phyloP scores from a whole-genome alignment of 2,797 vertebrate genomes.

The Danio jaintianensis region DNA sequence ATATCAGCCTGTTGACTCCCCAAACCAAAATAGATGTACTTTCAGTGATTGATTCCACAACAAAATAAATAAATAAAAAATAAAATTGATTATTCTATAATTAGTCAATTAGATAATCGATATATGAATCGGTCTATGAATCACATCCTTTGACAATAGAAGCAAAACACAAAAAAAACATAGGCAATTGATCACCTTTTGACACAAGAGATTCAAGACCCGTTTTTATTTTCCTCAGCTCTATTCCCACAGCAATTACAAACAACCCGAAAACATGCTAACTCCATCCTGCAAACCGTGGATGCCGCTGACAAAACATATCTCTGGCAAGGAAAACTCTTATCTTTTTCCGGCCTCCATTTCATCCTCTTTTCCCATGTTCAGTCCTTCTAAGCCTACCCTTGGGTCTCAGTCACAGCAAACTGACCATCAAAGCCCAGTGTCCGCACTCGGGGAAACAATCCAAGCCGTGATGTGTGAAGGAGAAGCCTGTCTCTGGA shows the following conservation, averaged over 20 bases:
- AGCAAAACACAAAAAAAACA: too few relatives aligned
- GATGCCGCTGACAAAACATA: constrained; percentile 8
- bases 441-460: constrained; percentile 20
- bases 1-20: too few relatives aligned
- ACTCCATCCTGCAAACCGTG: background rate
- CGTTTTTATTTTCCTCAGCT: background rate
- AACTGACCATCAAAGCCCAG: constrained; percentile 50
- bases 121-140: too few relatives aligned
- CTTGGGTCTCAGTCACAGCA: constrained; percentile 40
- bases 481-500: constrained; percentile 28
- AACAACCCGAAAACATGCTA: background rate
- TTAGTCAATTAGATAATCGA: too few relatives aligned
- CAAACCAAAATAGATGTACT: too few relatives aligned
- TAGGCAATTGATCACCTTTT: too few relatives aligned
- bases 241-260: background rate
- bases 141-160: too few relatives aligned
- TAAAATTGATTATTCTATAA: too few relatives aligned
- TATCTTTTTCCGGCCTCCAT: background rate
- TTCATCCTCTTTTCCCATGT: constrained; percentile 41
- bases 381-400: constrained; percentile 33
- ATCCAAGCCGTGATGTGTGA: constrained; percentile 32
- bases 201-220: background rate
- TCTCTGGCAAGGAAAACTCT: background rate
- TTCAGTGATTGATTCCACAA: too few relatives aligned
- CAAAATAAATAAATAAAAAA: too few relatives aligned